These are phyloP conservation scores for Esox masquinongy DNA, from an alignment of 2,797 vertebrate species.

Conservation along the genomic window DNA sequence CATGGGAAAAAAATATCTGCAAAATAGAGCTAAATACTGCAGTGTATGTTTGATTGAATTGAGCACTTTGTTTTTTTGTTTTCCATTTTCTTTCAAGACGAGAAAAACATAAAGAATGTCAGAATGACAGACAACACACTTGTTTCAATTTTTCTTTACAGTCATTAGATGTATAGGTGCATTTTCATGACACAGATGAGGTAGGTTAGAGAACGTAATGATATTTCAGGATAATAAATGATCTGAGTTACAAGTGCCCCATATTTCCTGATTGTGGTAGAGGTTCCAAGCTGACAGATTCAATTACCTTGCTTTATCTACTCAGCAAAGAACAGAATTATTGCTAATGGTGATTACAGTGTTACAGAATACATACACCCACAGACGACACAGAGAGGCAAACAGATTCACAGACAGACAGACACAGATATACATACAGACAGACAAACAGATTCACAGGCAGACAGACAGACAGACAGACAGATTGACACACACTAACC, in stretches of 20 bases:
- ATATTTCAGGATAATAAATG: not conserved
- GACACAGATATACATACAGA: not conserved
- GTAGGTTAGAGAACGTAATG: not conserved
- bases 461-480: not conserved
- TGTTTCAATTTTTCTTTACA: not conserved
- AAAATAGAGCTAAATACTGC: too few species aligned
- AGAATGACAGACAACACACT: not conserved
- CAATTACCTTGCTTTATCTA: conserved; percentile 55
- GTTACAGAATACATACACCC: conserved; percentile 1
- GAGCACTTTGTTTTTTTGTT: not conserved
- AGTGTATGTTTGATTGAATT: too few species aligned
- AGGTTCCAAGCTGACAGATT: conserved; percentile 35
- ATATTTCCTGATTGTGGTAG: conserved; percentile 2
- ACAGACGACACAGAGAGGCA: conserved; percentile 7
- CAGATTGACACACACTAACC: not conserved
- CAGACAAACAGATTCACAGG: not conserved
- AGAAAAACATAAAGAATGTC: not conserved
- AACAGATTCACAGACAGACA: conserved; percentile 8
- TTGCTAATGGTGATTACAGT: conserved; percentile 53
- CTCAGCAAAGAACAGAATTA: conserved; percentile 61
- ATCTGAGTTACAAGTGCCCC: not conserved
- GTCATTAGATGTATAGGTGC: not conserved
- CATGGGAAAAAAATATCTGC: too few species aligned
- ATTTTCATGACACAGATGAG: not conserved
- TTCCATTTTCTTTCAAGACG: not conserved